Conservation (phyloP, 1,140 invertebrate genomes). For the Sycophaga agraensis region DNA sequence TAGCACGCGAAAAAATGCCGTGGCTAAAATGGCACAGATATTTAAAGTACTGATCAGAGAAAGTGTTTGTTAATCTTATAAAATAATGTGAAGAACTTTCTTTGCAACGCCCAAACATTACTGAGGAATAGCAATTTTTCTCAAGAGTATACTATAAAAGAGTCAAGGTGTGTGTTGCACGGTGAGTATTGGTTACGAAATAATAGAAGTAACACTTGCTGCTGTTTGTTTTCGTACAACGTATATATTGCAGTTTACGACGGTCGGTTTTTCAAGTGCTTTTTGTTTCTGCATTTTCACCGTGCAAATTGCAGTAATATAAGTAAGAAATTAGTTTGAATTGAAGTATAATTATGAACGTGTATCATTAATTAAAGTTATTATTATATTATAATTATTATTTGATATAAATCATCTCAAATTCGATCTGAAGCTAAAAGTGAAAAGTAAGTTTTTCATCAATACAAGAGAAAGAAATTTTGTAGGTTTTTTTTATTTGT, state of each 20-base stretch:
- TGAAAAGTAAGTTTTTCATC: too few species aligned
- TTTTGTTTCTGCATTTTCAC: not conserved
- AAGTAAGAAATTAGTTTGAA: not conserved
- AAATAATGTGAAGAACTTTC: too few species aligned
- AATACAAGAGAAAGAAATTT: not conserved
- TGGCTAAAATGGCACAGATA: too few species aligned
- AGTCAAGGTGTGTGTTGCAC: not conserved
- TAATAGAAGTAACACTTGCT: constrained; percentile 1
- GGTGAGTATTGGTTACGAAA: not conserved
- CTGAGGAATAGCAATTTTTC: not conserved
- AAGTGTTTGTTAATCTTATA: too few species aligned
- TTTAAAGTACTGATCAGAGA: too few species aligned
- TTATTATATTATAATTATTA: too few species aligned
- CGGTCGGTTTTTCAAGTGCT: not conserved
- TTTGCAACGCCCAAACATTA: not conserved
- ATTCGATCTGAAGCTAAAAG: too few species aligned
- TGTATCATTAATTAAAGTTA: too few species aligned
- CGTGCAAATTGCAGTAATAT: not conserved
- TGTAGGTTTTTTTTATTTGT: not conserved
- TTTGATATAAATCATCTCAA: too few species aligned
- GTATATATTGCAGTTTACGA: not conserved
- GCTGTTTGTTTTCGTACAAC: constrained; percentile 4
- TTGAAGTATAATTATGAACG: too few species aligned
- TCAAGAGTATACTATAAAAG: not conserved
- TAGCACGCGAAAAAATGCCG: too few species aligned